phyloP scores from a whole-genome alignment of 2,113 vertebrate genomes.

The Rhinopithecus roxellana region DNA sequence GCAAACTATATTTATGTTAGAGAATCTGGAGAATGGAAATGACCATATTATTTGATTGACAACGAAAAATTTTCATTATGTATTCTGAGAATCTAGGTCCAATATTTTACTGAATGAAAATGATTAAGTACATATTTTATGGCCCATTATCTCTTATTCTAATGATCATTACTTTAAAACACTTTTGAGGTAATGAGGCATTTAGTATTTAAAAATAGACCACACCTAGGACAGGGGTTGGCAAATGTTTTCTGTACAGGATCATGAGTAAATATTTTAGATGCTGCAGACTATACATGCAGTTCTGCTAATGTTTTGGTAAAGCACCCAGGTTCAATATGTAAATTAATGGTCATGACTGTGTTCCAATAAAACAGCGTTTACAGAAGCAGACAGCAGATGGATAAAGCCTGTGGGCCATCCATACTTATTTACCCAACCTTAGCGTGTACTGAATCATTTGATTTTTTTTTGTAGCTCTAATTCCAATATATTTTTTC shows the following conservation, averaged over 20 bases:
- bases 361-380: background rate
- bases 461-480: background rate
- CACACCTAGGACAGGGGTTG: background rate
- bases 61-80: background rate
- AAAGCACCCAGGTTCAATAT: background rate
- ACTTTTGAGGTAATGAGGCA: background rate
- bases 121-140: constrained; percentile 38
- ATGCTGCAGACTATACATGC: background rate
- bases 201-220: background rate
- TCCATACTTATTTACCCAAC: background rate
- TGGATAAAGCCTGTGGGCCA: background rate
- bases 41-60: background rate
- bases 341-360: background rate
- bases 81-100: background rate
- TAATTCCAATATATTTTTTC: background rate
- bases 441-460: background rate
- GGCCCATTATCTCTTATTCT: background rate
- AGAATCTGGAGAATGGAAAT: background rate
- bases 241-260: background rate
- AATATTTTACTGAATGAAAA: constrained; percentile 10
- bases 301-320: background rate
- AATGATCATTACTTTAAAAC: constrained; percentile 24
- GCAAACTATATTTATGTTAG: background rate
- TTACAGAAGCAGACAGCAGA: background rate
- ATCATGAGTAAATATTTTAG: background rate